Base-by-base conservation (phyloP, 2,113 vertebrate genomes). In the Turnix velox region DNA sequence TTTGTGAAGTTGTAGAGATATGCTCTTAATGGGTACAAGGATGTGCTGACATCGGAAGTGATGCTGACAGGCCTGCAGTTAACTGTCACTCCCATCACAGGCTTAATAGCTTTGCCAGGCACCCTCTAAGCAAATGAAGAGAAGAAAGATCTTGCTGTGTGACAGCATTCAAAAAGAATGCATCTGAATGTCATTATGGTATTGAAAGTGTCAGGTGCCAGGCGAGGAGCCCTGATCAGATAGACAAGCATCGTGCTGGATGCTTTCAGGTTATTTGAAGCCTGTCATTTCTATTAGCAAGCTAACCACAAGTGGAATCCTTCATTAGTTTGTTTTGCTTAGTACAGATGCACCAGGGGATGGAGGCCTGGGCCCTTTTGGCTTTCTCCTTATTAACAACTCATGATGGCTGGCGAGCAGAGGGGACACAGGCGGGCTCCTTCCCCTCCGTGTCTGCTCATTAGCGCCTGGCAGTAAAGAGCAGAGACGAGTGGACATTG, bases 401-500 rank as follows among this genome's bases (percentile, higher is more conserved):
- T 98, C 98, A 98, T 98, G 98, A 98, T 98, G 97, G 98, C 98
- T 98, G 98, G 98, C 90, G 98, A 97, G 95, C 95, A 97, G 95
- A 92, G 96, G 78, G 95, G 96, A 95, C n/a, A 18, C 82, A 59
- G 72, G 62, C 46, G 16, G 96, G 88, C 97, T 95, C 74, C 52
- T 94, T 92, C 96, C 97, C 97, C 97, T 95, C 57, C 76, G 93
- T 96, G 97, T 74, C 97, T 96, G 97, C 98, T 99, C 98, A 98
- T 99, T 99, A 99, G 98, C 95, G 98, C 98, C 98, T 99, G 98
- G 98, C 98, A 98, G 97, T 63, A 96, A 97, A 98, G 98, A 98
- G 96, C 96, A 95, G 96, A 97, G 98, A 98, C 59, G 97, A 99
- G 98, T 98, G 98, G 98, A 99, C 98, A 97, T 92, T 99, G 99